Conservation (phyloP, 2,797 vertebrate species). For the Pelobates cultripes region DNA sequence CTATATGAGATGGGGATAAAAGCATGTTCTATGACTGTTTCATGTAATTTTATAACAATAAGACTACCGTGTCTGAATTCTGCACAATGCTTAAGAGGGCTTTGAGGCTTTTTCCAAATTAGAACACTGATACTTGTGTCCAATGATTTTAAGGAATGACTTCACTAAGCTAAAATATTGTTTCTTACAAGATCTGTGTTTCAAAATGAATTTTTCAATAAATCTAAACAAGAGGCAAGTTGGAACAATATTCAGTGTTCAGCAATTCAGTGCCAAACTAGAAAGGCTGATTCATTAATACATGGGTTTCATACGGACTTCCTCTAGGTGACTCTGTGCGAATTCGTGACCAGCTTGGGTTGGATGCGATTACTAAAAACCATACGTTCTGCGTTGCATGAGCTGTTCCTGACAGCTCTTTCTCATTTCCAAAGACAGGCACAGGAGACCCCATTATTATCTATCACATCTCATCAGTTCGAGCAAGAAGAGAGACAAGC, state of each 20-base stretch:
- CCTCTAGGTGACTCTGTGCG: not conserved
- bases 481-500: slow-evolving; percentile 19
- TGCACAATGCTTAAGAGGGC: not conserved
- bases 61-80: not conserved
- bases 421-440: slow-evolving; percentile 7
- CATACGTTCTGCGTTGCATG: slow-evolving; percentile 10
- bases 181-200: not conserved
- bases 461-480: slow-evolving; percentile 15
- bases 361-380: slow-evolving; percentile 10
- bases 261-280: not conserved
- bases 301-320: not conserved
- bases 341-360: slow-evolving; percentile 14
- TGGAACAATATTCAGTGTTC: not conserved
- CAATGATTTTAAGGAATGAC: too few species aligned
- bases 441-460: slow-evolving; percentile 22
- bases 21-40: too few species aligned
- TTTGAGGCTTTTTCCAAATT: too few species aligned
- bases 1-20: too few species aligned
- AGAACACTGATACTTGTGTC: too few species aligned
- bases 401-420: slow-evolving; percentile 15
- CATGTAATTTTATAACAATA: too few species aligned
- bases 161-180: too few species aligned
- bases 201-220: not conserved
- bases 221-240: not conserved
- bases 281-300: not conserved